Conservation (phyloP, 2,113 vertebrate genomes). For the Misgurnus mizolepis region DNA sequence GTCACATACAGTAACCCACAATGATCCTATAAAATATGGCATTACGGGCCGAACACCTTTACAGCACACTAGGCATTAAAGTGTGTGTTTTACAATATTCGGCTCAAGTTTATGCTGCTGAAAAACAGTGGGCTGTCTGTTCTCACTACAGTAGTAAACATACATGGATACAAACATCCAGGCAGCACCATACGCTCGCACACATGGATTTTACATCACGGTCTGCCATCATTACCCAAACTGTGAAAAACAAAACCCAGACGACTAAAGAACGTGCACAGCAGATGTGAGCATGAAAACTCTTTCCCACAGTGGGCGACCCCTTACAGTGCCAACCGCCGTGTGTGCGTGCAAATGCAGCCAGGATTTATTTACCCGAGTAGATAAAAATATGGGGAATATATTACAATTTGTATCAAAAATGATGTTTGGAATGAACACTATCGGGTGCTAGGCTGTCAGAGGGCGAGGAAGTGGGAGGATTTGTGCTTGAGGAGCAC, state of each 20-base stretch:
- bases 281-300: conserved; percentile 52
- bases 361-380: neutral
- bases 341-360: neutral
- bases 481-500: conserved; percentile 7
- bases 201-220: conserved; percentile 70
- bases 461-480: neutral
- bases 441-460: too few relatives aligned
- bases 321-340: conserved; percentile 50
- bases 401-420: neutral
- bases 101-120: conserved; percentile 27
- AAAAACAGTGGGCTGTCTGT: conserved; percentile 36
- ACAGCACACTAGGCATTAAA: neutral
- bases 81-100: conserved; percentile 17
- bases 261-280: conserved; percentile 57
- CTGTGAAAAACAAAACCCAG: conserved; percentile 76
- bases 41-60: neutral
- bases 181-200: conserved; percentile 49
- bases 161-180: conserved; percentile 44
- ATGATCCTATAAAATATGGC: neutral
- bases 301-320: conserved; percentile 51
- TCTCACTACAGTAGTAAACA: conserved; percentile 20
- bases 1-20: neutral
- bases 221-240: conserved; percentile 67
- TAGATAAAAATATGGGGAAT: conserved; percentile 6
- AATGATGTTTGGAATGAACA: neutral